Percentiles rank a stretch among this genome's conserved stretches.
Evolutionary conservation across 2,797 vertebrate genomes (phyloP).

Genomic region (Podarcis siculus): DNA sequence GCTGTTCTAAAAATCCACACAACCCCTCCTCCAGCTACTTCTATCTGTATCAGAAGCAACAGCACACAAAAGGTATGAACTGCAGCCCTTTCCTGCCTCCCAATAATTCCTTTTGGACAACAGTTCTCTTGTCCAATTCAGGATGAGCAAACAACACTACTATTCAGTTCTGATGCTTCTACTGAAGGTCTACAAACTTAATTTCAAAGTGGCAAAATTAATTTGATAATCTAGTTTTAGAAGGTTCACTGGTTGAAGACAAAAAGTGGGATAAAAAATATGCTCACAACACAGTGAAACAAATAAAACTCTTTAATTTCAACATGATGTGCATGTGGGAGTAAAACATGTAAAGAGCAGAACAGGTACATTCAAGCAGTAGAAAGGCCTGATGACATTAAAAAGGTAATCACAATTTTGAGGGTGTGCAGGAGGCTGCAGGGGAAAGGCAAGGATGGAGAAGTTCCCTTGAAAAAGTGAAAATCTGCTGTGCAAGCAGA

Average conservation of each 20-base stretch:
- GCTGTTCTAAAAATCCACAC: not conserved
- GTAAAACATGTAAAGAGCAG: not conserved
- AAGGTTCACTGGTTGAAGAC: too few relatives aligned
- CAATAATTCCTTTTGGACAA: too few relatives aligned
- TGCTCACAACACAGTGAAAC: not conserved
- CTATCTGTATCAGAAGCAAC: not conserved
- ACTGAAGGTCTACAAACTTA: not conserved
- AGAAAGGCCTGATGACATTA: not conserved
- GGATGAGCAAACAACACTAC: too few relatives aligned
- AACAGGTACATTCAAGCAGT: not conserved
- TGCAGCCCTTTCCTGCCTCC: not conserved
- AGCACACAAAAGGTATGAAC: not conserved
- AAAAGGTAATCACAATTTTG: too few relatives aligned
- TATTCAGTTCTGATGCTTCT: not conserved
- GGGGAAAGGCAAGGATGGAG: too few relatives aligned
- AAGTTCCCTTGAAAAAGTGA: too few relatives aligned
- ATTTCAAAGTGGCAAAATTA: not conserved
- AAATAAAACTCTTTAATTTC: not conserved
- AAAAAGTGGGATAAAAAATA: not conserved
- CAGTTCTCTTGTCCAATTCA: too few relatives aligned
- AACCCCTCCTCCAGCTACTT: not conserved
- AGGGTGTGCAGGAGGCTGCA: too few relatives aligned
- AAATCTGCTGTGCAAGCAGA: too few relatives aligned
- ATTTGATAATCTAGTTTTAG: too few relatives aligned
- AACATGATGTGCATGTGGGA: not conserved